phyloP scores from a whole-genome alignment of 1,140 invertebrate species.

The Drepana arcuata region DNA sequence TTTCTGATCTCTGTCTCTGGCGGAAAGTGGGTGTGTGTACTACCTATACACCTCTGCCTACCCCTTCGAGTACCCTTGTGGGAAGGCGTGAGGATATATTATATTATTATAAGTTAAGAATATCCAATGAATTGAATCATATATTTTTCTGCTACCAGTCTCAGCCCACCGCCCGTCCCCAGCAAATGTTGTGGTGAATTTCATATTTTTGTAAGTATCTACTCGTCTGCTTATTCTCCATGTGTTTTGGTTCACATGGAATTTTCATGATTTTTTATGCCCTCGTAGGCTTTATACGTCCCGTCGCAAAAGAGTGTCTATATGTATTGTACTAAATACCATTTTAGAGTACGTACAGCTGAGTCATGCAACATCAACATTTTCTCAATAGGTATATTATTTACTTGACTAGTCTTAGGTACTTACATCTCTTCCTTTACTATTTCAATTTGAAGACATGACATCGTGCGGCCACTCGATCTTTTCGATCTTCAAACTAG shows the following conservation, averaged over 20 bases:
- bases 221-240: conserved; percentile 69
- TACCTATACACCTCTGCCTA: too few relatives aligned
- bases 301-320: conserved; percentile 35
- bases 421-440: conserved; percentile 1
- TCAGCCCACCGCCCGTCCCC: conserved; percentile 40
- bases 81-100: too few relatives aligned
- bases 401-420: conserved; percentile 6
- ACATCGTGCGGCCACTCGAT: too few relatives aligned
- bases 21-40: too few relatives aligned
- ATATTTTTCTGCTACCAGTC: conserved; percentile 29
- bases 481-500: too few relatives aligned
- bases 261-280: conserved; percentile 69
- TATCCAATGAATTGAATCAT: neutral
- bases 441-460: neutral
- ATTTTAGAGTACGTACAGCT: conserved; percentile 33
- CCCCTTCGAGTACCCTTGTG: too few relatives aligned
- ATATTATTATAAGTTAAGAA: too few relatives aligned
- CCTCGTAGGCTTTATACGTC: conserved; percentile 61
- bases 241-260: conserved; percentile 70
- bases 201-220: conserved; percentile 73
- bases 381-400: conserved; percentile 21
- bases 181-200: conserved; percentile 70
- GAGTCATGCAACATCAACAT: conserved; percentile 33
- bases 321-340: conserved; percentile 36
- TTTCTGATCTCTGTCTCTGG: too few relatives aligned